Percentiles rank a stretch among this genome's conserved stretches.
Evolutionary conservation across 2,113 vertebrate species (phyloP).

Genomic region (Nesospiza acunhae): DNA sequence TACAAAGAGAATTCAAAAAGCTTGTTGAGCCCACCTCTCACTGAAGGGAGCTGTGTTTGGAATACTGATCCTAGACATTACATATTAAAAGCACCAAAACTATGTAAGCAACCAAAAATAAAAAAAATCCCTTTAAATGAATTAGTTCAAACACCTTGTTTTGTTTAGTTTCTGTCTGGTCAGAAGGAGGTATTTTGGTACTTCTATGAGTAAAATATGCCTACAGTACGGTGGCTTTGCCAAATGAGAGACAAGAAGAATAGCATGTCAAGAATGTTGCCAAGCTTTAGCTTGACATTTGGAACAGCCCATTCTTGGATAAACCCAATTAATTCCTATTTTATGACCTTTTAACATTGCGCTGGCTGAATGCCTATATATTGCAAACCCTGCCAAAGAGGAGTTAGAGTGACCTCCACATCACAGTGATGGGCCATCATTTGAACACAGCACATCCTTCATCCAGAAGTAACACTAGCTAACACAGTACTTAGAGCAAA

Average conservation of each 20-base stretch:
- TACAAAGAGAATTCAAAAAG: background rate
- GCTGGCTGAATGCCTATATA: background rate
- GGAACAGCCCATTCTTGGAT: background rate
- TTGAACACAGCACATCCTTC: background rate
- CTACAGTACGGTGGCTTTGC: background rate
- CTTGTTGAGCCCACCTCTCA: background rate
- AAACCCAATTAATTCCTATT: background rate
- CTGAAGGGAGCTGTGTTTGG: background rate
- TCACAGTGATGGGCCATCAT: background rate
- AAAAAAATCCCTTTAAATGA: background rate
- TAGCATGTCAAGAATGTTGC: background rate
- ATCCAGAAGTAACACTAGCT: background rate
- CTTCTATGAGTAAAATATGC: background rate
- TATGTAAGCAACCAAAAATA: background rate
- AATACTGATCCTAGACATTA: background rate
- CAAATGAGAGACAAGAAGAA: background rate
- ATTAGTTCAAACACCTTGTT: background rate
- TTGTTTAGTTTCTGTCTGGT: background rate
- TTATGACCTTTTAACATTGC: background rate
- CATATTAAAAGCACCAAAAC: background rate
- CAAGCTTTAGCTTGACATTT: background rate
- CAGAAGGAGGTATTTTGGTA: background rate
- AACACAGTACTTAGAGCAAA: background rate
- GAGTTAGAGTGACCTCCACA: background rate
- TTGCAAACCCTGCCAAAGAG: background rate